Evolutionary conservation across 2,797 vertebrate genomes (phyloP).

Genomic region (Tauraco hartlaubi): DNA sequence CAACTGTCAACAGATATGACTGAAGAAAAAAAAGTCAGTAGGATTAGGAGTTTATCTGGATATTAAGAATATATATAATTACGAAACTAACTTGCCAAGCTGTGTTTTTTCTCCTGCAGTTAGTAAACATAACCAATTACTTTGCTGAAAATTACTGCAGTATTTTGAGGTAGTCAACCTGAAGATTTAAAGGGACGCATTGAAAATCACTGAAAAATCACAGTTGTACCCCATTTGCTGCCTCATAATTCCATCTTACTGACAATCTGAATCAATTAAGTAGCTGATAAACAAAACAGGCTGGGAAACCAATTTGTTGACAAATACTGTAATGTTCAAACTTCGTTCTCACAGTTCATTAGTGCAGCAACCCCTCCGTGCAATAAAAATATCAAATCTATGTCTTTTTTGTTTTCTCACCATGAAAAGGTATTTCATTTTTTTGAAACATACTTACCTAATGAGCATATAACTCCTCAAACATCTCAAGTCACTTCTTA

Average conservation of each 20-base stretch:
- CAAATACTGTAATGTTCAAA: background rate
- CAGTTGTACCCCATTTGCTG: background rate
- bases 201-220: background rate
- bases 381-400: background rate
- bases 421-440: background rate
- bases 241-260: background rate
- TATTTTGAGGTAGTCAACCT: background rate
- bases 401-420: background rate
- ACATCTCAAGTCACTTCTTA: background rate
- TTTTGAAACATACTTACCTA: background rate
- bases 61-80: background rate
- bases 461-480: background rate
- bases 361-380: background rate
- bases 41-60: slow-evolving; percentile 36
- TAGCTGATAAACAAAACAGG: background rate
- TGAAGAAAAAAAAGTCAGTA: background rate
- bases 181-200: background rate
- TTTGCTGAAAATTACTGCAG: background rate
- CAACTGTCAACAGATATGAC: slow-evolving; percentile 35
- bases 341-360: background rate
- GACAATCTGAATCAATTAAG: background rate
- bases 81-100: background rate
- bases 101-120: background rate
- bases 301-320: background rate
- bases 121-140: background rate